These are phyloP conservation scores for Physocephala rufipes DNA, from an alignment of 2,888 invertebrate species.

Conservation along the genomic window DNA sequence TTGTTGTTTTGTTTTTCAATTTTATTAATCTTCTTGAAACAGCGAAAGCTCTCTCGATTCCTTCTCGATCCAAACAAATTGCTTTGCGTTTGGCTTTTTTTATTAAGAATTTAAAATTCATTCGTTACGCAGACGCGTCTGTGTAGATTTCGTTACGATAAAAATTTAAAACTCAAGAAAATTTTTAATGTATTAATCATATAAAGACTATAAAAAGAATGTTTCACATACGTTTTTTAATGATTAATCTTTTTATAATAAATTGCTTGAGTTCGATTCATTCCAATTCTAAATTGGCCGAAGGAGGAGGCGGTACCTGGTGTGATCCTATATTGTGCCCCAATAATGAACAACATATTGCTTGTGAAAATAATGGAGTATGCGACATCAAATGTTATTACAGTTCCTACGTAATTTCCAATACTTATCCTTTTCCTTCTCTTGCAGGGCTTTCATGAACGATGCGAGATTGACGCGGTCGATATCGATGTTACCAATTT, in stretches of 20 bases:
- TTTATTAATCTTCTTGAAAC: too few relatives aligned
- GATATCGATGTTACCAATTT: conserved; percentile 55
- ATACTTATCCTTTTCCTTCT: not conserved
- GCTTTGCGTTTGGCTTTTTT: too few relatives aligned
- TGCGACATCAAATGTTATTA: conserved; percentile 37
- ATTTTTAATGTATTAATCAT: too few relatives aligned
- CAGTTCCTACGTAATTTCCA: not conserved
- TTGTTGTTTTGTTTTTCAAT: too few relatives aligned
- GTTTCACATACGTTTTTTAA: not conserved
- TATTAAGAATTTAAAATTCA: too few relatives aligned
- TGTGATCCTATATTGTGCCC: conserved; percentile 57
- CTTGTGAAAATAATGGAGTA: conserved; percentile 62
- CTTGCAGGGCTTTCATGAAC: conserved; percentile 53
- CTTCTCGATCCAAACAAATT: too few relatives aligned
- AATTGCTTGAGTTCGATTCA: not conserved
- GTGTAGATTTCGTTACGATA: too few relatives aligned
- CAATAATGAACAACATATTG: conserved; percentile 54
- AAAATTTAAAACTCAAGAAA: too few relatives aligned
- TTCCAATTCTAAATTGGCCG: too few relatives aligned
- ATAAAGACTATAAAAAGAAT: too few relatives aligned
- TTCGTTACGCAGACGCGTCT: too few relatives aligned
- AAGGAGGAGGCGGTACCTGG: conserved; percentile 48
- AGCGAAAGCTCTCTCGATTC: too few relatives aligned
- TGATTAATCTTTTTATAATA: not conserved
- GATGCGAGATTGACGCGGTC: conserved; percentile 57